Percentiles rank a stretch among this genome's conserved stretches.
Conservation (phyloP, 2,888 invertebrate species). For the Cryptophagus acutangulus region DNA sequence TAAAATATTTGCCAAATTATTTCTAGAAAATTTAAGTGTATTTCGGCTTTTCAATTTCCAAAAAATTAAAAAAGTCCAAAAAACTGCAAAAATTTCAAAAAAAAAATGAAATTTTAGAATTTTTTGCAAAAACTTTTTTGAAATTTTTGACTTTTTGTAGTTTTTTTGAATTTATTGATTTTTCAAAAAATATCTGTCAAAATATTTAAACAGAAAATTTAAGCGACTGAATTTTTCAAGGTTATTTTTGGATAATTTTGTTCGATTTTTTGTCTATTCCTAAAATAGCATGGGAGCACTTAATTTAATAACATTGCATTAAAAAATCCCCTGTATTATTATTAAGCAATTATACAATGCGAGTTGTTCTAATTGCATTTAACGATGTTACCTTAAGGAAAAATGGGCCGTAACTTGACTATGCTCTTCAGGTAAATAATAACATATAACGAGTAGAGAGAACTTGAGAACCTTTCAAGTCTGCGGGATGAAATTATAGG, state of each 20-base stretch:
- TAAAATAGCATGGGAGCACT: background rate
- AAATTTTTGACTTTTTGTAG: no score
- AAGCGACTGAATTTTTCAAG: background rate
- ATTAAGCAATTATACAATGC: constrained; percentile 39
- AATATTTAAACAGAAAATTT: background rate
- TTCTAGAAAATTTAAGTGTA: no score
- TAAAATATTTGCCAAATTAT: no score
- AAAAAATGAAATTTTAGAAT: no score
- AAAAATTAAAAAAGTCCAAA: no score
- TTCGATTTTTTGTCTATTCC: no score
- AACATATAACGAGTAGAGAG: background rate
- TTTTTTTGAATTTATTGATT: no score
- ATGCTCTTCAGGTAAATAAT: constrained; percentile 3
- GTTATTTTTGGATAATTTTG: background rate
- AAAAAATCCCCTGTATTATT: constrained; percentile 23
- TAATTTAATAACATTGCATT: background rate
- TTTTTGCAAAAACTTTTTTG: no score
- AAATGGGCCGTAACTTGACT: background rate
- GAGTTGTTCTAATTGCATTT: constrained; percentile 38
- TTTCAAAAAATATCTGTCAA: no score
- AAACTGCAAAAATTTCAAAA: no score
- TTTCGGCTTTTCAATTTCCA: no score
- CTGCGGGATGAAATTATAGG: constrained; percentile 1
- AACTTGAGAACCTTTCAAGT: background rate
- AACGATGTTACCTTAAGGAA: constrained; percentile 32